A percentile compares a stretch with the other conserved stretches of the same genome.
Conservation (phyloP, 2,113 vertebrate genomes). For the Trichechus manatus region DNA sequence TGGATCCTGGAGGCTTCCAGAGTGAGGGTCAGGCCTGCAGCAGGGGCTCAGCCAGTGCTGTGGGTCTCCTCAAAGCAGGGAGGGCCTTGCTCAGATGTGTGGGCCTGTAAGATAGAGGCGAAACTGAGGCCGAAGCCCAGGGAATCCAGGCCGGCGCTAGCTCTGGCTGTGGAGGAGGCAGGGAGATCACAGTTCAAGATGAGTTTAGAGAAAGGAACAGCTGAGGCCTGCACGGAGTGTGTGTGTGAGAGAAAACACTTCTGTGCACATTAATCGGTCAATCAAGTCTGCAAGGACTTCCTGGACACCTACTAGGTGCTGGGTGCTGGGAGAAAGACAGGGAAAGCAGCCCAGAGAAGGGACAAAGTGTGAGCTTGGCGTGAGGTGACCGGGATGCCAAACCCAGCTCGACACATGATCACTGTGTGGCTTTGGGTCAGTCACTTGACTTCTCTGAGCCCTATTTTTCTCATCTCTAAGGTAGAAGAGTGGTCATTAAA, state of each 20-base stretch:
- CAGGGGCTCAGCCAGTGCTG: background rate
- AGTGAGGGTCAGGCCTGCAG: background rate
- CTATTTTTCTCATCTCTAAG: slow-evolving; percentile 9
- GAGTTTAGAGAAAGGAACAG: background rate
- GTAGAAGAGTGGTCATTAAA: background rate
- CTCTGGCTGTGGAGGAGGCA: background rate
- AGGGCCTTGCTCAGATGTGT: background rate
- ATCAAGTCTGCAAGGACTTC: background rate
- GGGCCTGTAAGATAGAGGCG: background rate
- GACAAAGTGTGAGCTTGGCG: background rate
- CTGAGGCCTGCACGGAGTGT: background rate
- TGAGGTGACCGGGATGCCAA: fast-evolving
- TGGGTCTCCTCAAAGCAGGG: background rate
- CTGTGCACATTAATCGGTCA: fast-evolving
- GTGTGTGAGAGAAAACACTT: background rate
- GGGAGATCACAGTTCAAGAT: background rate
- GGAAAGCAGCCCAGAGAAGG: background rate
- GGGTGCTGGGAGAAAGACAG: background rate
- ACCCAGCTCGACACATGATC: fast-evolving
- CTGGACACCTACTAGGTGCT: background rate
- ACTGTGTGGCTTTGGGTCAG: background rate
- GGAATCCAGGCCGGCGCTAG: background rate
- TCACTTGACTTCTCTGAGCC: background rate
- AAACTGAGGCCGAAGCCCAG: background rate
- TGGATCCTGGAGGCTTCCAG: background rate